A percentile compares a stretch with the other conserved stretches of the same genome.
Conservation (phyloP, 2,888 invertebrate species). For the Pteria penguin region DNA sequence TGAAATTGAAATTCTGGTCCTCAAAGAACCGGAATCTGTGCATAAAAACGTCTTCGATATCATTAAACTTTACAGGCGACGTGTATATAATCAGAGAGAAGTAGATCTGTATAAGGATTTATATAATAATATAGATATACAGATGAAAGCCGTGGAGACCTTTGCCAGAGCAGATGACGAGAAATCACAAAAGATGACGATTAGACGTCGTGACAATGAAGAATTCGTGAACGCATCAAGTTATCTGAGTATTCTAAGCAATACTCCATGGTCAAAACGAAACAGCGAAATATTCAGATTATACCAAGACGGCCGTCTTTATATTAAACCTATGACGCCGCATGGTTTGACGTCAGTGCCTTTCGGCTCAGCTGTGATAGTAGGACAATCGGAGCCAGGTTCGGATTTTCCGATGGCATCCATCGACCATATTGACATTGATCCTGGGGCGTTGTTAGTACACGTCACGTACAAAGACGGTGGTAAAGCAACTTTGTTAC, state of each 20-base stretch:
- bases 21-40: slow-evolving; percentile 16
- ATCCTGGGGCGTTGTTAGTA: slow-evolving; percentile 50
- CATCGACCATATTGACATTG: slow-evolving; percentile 54
- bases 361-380: slow-evolving; percentile 63
- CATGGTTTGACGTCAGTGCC: slow-evolving; percentile 61
- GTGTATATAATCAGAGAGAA: slow-evolving; percentile 15
- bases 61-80: slow-evolving; percentile 31
- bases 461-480: slow-evolving; percentile 52
- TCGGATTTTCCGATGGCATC: slow-evolving; percentile 54
- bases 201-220: slow-evolving; percentile 42
- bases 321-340: slow-evolving; percentile 60
- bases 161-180: slow-evolving; percentile 54
- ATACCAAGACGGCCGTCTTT: slow-evolving; percentile 62
- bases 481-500: slow-evolving; percentile 27
- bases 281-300: slow-evolving; percentile 62
- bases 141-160: slow-evolving; percentile 37
- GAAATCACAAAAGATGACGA: slow-evolving; percentile 59
- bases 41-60: slow-evolving; percentile 16
- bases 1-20: slow-evolving; percentile 48
- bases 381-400: slow-evolving; percentile 56
- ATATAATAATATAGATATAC: slow-evolving; percentile 31
- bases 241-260: slow-evolving; percentile 56
- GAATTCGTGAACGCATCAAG: slow-evolving; percentile 38
- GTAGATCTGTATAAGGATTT: background rate
- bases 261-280: slow-evolving; percentile 57